These are phyloP conservation scores for Rhopalosiphum padi DNA, from an alignment of 1,140 invertebrate species.

Conservation along the genomic window DNA sequence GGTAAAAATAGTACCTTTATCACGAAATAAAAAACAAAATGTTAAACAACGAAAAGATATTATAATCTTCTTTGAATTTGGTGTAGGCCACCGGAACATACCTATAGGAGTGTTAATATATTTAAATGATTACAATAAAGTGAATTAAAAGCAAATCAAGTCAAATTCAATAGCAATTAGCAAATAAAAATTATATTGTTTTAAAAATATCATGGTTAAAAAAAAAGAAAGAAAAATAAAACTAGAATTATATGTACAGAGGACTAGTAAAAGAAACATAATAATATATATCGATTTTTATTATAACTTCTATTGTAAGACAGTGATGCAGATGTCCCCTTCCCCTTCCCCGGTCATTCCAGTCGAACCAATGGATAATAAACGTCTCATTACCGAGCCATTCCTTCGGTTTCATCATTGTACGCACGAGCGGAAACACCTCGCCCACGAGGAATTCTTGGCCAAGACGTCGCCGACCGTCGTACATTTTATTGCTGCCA, in stretches of 20 bases:
- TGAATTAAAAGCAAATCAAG: background rate
- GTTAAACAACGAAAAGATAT: background rate
- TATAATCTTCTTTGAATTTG: background rate
- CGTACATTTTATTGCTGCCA: conserved; percentile 27
- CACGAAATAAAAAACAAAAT: background rate
- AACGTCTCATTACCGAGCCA: conserved; percentile 54
- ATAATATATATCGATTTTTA: conserved; percentile 23
- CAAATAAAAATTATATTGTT: background rate
- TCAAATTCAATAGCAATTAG: background rate
- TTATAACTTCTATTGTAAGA: conserved; percentile 34
- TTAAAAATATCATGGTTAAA: background rate
- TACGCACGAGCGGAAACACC: conserved; percentile 55
- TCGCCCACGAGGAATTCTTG: conserved; percentile 50
- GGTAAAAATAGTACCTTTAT: background rate
- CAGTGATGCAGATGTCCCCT: background rate
- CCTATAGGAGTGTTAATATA: background rate
- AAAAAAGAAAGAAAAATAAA: background rate
- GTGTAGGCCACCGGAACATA: background rate
- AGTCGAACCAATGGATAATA: conserved; percentile 30
- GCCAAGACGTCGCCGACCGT: background rate
- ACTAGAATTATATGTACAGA: background rate
- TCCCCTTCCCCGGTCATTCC: background rate
- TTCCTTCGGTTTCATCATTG: conserved; percentile 32
- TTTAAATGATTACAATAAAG: background rate
- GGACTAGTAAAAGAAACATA: conserved; percentile 22